These are phyloP conservation scores for Calephelis perditalis DNA, from an alignment of 2,888 invertebrate species.

Conservation along the genomic window DNA sequence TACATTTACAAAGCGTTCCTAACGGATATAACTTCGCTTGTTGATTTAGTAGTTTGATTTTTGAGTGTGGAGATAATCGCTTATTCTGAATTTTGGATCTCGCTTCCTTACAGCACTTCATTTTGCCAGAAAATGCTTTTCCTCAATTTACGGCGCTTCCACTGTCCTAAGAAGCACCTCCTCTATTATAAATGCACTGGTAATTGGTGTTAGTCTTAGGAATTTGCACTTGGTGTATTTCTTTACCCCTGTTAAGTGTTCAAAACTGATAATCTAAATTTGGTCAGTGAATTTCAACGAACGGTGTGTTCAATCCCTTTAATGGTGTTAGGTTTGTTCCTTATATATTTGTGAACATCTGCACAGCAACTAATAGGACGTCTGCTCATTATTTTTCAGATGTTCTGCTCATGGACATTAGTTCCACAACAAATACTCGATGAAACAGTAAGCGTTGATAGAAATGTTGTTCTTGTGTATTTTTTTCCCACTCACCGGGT, in stretches of 20 bases:
- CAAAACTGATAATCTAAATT: neutral
- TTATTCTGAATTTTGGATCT: constrained; percentile 54
- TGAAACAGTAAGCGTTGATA: constrained; percentile 75
- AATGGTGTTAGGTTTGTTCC: constrained; percentile 10
- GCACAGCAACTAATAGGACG: constrained; percentile 61
- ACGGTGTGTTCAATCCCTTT: constrained; percentile 10
- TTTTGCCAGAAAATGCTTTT: constrained; percentile 30
- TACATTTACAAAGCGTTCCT: constrained; percentile 46
- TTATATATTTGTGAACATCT: constrained; percentile 1
- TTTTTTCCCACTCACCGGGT: constrained; percentile 68
- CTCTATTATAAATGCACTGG: constrained; percentile 15
- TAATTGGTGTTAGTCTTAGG: constrained; percentile 15
- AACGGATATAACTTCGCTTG: constrained; percentile 67
- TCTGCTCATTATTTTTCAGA: constrained; percentile 76
- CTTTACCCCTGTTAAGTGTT: neutral
- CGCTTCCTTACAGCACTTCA: constrained; percentile 40
- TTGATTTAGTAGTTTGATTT: constrained; percentile 68
- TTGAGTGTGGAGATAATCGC: constrained; percentile 71
- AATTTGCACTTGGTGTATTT: constrained; percentile 1
- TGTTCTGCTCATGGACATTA: constrained; percentile 75
- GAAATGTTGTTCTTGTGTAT: constrained; percentile 71
- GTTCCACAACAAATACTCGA: constrained; percentile 71
- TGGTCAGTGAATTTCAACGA: constrained; percentile 9
- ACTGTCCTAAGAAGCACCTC: constrained; percentile 14
- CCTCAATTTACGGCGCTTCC: constrained; percentile 27